These are phyloP conservation scores for Drosophila littoralis DNA, from an alignment of 1,140 invertebrate genomes.

Conservation along the genomic window DNA sequence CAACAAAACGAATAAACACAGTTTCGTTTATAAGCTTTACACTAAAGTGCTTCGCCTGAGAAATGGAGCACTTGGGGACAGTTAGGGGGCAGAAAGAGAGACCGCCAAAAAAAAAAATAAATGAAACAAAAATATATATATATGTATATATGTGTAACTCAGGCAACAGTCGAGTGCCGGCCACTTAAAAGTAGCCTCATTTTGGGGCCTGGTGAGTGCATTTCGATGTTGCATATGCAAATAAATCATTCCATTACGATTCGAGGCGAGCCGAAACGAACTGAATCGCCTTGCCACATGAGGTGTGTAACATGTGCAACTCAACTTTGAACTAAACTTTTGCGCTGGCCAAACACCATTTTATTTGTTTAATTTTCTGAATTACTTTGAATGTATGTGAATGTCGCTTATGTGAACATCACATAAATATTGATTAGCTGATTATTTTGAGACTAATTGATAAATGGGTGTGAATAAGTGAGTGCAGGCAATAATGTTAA, in stretches of 20 bases:
- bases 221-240: slow-evolving; percentile 82
- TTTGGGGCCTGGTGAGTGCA: slow-evolving; percentile 66
- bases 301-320: slow-evolving; percentile 26
- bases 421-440: slow-evolving; percentile 12
- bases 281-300: slow-evolving; percentile 13
- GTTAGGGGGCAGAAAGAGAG: slow-evolving; percentile 37
- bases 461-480: neutral
- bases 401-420: neutral
- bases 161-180: slow-evolving; percentile 52
- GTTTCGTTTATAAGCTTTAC: slow-evolving; percentile 78
- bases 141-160: neutral
- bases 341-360: neutral
- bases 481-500: neutral
- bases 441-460: slow-evolving; percentile 2
- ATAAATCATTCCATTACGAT: slow-evolving; percentile 67
- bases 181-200: slow-evolving; percentile 77
- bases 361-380: neutral
- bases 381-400: slow-evolving; percentile 12
- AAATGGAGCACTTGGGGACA: slow-evolving; percentile 75
- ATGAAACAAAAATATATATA: slow-evolving; percentile 31
- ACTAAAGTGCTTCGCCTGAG: slow-evolving; percentile 39
- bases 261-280: slow-evolving; percentile 25
- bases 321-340: slow-evolving; percentile 23
- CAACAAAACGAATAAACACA: slow-evolving; percentile 46
- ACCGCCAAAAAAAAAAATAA: slow-evolving; percentile 33